These are phyloP conservation scores for Agriotes lineatus DNA, from an alignment of 2,888 invertebrate genomes.

Conservation along the genomic window DNA sequence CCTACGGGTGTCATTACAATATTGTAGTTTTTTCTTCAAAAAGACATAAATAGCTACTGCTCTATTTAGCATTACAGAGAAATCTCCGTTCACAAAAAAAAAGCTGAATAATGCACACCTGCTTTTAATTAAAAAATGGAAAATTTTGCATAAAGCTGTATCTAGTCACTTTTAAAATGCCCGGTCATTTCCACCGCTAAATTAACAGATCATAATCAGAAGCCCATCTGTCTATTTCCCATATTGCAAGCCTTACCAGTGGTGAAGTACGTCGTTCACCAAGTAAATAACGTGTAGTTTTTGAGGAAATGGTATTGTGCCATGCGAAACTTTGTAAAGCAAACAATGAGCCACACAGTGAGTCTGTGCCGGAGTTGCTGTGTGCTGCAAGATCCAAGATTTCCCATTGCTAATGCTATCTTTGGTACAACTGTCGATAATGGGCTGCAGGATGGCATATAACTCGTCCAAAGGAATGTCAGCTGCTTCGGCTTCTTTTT, in stretches of 20 bases:
- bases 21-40: no score
- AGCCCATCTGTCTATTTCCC: neutral
- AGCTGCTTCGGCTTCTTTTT: slow-evolving; percentile 82
- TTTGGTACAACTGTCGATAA: slow-evolving; percentile 97
- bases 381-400: slow-evolving; percentile 96
- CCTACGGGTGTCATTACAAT: no score
- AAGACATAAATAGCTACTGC: no score
- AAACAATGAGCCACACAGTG: slow-evolving; percentile 92
- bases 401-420: slow-evolving; percentile 97
- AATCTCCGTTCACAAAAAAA: no score
- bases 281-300: slow-evolving; percentile 98
- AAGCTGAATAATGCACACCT: no score
- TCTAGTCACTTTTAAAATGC: no score
- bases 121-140: no score
- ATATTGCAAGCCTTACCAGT: slow-evolving; percentile 78
- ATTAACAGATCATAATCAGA: neutral
- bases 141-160: no score
- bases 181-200: no score
- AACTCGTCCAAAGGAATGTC: slow-evolving; percentile 86
- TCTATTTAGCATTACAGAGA: no score
- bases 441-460: slow-evolving; percentile 88
- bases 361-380: slow-evolving; percentile 83
- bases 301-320: slow-evolving; percentile 84
- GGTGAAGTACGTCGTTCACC: slow-evolving; percentile 98
- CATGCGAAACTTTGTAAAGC: slow-evolving; percentile 82